These are phyloP conservation scores for Trissolcus brochymenae DNA, from an alignment of 2,888 invertebrate genomes.

Conservation along the genomic window DNA sequence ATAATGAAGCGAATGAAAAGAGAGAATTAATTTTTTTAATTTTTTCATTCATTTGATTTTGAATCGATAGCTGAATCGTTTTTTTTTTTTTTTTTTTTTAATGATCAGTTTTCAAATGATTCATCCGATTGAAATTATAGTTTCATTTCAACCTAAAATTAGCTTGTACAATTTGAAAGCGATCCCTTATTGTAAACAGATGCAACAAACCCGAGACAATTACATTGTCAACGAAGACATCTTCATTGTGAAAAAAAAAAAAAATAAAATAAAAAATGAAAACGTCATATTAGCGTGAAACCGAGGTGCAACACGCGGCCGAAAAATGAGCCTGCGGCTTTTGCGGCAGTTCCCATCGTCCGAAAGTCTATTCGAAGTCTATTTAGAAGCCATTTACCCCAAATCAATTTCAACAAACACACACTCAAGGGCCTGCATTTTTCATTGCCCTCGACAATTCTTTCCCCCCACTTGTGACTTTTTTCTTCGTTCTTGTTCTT, in stretches of 20 bases:
- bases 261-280: too few relatives aligned
- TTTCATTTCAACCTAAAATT: not conserved
- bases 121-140: conserved; percentile 2
- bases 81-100: too few relatives aligned
- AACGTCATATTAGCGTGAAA: conserved; percentile 53
- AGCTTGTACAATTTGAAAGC: conserved; percentile 15
- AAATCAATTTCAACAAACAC: conserved; percentile 67
- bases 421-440: conserved; percentile 47
- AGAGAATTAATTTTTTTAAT: too few relatives aligned
- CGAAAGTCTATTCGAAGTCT: conserved; percentile 67
- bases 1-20: too few relatives aligned
- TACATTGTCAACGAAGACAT: conserved; percentile 41
- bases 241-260: conserved; percentile 52
- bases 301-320: conserved; percentile 5
- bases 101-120: not conserved
- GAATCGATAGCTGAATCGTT: too few relatives aligned
- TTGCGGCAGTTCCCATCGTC: conserved; percentile 46
- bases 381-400: conserved; percentile 71
- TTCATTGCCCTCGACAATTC: conserved; percentile 18
- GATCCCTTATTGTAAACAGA: conserved; percentile 31
- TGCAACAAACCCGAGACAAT: conserved; percentile 36
- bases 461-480: not conserved
- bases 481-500: conserved; percentile 1
- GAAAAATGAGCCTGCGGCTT: conserved; percentile 42
- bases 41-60: too few relatives aligned